phyloP scores from a whole-genome alignment of 2,113 vertebrate species.

The Syngnathus scovelli region DNA sequence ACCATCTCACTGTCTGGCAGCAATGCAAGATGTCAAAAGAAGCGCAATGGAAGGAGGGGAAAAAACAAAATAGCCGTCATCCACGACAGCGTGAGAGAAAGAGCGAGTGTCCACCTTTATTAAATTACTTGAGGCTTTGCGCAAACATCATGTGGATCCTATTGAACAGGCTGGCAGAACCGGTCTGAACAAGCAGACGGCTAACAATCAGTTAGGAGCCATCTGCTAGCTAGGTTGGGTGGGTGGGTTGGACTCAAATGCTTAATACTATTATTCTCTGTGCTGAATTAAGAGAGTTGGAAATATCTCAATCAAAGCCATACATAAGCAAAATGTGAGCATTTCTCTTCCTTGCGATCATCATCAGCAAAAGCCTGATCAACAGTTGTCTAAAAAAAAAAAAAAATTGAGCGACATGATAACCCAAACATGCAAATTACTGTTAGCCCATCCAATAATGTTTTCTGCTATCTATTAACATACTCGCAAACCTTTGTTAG shows the following conservation, averaged over 20 bases:
- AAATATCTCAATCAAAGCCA: neutral
- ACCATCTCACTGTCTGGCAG: neutral
- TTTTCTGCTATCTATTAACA: neutral
- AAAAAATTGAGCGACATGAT: neutral
- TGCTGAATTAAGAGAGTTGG: neutral
- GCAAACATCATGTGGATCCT: slow-evolving; percentile 55
- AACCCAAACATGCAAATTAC: neutral
- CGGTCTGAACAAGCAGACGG: slow-evolving; percentile 19
- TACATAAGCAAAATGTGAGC: neutral
- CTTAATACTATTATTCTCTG: neutral
- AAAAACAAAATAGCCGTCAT: slow-evolving; percentile 4
- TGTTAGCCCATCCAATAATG: neutral
- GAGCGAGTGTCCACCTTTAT: slow-evolving; percentile 27
- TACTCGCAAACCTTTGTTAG: neutral
- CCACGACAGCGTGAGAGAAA: neutral
- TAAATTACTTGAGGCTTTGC: slow-evolving; percentile 37
- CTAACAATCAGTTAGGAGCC: neutral
- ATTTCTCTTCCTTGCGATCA: neutral
- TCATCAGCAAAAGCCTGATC: neutral
- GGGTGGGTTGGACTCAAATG: neutral
- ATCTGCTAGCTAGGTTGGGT: too few species aligned
- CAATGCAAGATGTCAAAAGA: neutral
- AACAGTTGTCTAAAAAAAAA: neutral
- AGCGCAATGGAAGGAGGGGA: neutral
- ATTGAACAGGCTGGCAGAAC: slow-evolving; percentile 16